Evolutionary conservation across 2,797 vertebrate genomes (phyloP).

Genomic region (Gymnodraco acuticeps): DNA sequence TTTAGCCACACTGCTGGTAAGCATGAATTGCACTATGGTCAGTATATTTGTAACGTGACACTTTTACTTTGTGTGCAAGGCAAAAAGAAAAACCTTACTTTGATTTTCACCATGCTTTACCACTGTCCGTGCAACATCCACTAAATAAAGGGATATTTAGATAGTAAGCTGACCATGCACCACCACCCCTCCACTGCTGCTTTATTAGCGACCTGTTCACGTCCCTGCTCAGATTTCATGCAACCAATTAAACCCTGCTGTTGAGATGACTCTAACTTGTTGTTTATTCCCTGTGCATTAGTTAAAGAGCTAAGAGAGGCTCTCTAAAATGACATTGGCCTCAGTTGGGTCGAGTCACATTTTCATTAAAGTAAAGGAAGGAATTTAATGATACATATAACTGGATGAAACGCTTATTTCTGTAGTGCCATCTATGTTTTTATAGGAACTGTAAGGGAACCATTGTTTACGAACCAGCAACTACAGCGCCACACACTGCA

Average conservation of each 20-base stretch:
- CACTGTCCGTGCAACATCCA: not conserved
- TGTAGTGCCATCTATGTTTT: not conserved
- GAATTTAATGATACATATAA: not conserved
- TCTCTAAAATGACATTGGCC: constrained; percentile 11
- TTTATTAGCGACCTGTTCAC: constrained; percentile 42
- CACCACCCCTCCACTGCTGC: constrained; percentile 6
- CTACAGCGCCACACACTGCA: not conserved
- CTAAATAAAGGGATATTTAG: constrained; percentile 9
- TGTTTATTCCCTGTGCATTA: constrained; percentile 28
- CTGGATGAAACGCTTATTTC: not conserved
- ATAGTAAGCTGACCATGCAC: constrained; percentile 3
- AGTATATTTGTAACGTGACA: not conserved
- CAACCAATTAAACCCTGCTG: constrained; percentile 49
- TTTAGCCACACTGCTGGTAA: constrained; percentile 14
- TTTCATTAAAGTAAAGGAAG: not conserved
- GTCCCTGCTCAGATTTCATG: constrained; percentile 32
- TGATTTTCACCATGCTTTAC: constrained; percentile 18
- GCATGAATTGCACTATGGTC: not conserved
- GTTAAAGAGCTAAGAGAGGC: constrained; percentile 23
- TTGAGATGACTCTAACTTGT: constrained; percentile 33
- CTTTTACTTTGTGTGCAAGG: not conserved
- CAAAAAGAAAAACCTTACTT: constrained; percentile 11
- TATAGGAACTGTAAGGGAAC: not conserved
- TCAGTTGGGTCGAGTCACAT: not conserved
- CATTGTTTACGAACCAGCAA: not conserved